Conservation (phyloP, 1,140 invertebrate species). For the Dolichoris vasculosae region DNA sequence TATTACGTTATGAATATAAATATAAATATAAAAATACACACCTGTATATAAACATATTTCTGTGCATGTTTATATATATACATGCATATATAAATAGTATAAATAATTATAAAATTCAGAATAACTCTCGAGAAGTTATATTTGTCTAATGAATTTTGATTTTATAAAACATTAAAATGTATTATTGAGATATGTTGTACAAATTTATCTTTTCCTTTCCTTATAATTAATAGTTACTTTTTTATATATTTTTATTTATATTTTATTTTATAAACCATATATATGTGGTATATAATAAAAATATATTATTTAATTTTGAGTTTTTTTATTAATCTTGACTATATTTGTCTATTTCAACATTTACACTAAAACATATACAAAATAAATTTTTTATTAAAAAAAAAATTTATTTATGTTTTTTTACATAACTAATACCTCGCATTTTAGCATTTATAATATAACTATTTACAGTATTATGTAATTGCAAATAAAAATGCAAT, state of each 20-base stretch:
- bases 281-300: background rate
- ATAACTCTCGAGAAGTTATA: conserved; percentile 47
- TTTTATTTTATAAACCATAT: background rate
- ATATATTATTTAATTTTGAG: background rate
- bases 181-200: conserved; percentile 45
- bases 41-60: conserved; percentile 34
- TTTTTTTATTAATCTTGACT: conserved; percentile 8
- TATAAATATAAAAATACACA: too few species aligned
- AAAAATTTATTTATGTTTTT: conserved; percentile 31
- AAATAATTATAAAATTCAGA: conserved; percentile 50
- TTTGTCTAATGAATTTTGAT: conserved; percentile 50
- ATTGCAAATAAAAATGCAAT: conserved; percentile 26
- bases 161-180: conserved; percentile 44
- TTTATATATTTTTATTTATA: background rate
- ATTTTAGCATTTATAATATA: conserved; percentile 33
- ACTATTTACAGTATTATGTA: conserved; percentile 46
- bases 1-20: background rate
- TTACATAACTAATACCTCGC: conserved; percentile 7
- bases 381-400: conserved; percentile 53
- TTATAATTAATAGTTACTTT: background rate
- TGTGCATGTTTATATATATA: conserved; percentile 30
- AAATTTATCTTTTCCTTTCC: conserved; percentile 9
- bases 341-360: conserved; percentile 33
- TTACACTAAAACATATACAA: background rate
- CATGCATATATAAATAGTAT: conserved; percentile 9